phyloP scores from a whole-genome alignment of 2,888 invertebrate genomes.

The Ophonus ardosiacus region DNA sequence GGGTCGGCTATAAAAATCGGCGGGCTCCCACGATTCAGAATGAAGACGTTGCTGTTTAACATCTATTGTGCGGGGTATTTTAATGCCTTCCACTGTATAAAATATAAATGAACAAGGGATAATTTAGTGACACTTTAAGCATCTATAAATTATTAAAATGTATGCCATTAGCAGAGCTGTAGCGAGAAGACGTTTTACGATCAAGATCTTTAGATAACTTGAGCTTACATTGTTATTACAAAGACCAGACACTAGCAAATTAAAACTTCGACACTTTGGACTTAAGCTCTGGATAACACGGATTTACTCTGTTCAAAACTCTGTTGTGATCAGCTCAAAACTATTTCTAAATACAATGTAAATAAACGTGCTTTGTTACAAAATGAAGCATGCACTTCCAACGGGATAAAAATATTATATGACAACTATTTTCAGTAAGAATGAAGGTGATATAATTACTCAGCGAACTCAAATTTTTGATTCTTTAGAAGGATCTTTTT shows the following conservation, averaged over 20 bases:
- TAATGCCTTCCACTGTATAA: conserved; percentile 50
- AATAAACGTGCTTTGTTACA: not conserved
- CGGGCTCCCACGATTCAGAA: conserved; percentile 7
- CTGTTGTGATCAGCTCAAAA: not conserved
- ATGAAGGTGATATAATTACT: too few species aligned
- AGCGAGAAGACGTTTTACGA: conserved; percentile 30
- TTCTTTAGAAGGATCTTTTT: too few species aligned
- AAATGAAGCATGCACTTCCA: too few species aligned
- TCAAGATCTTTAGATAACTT: conserved; percentile 49
- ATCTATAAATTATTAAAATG: conserved; percentile 61
- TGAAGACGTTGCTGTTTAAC: conserved; percentile 38
- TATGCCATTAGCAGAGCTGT: conserved; percentile 54
- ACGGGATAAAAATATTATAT: too few species aligned
- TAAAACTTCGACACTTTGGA: conserved; percentile 59
- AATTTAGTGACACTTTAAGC: conserved; percentile 61
- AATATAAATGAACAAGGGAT: conserved; percentile 49
- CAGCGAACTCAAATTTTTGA: too few species aligned
- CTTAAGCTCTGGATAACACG: conserved; percentile 36
- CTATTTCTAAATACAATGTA: not conserved
- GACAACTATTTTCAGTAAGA: too few species aligned
- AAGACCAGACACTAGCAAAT: conserved; percentile 46
- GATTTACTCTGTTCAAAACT: conserved; percentile 37
- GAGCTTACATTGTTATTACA: conserved; percentile 32
- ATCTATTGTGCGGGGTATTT: conserved; percentile 48
- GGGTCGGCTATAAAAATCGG: conserved; percentile 13